A percentile compares a stretch with the other conserved stretches of the same genome.
phyloP scores from a whole-genome alignment of 2,888 invertebrate genomes.

The Clistopyga incitator region DNA sequence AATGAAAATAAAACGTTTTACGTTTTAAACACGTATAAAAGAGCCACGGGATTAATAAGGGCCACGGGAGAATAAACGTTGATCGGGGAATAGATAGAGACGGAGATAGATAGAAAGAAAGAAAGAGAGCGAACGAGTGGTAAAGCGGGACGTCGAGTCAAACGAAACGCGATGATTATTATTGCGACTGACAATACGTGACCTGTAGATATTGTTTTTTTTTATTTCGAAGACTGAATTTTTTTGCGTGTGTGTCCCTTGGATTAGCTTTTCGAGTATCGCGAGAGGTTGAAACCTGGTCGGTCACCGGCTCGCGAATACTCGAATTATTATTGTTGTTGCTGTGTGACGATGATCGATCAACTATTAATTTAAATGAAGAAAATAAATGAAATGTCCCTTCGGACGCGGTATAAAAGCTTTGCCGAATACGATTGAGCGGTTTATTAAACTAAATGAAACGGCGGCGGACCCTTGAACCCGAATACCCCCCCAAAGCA shows the following conservation, averaged over 20 bases:
- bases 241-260: conserved; percentile 73
- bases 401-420: conserved; percentile 50
- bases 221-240: conserved; percentile 81
- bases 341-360: conserved; percentile 51
- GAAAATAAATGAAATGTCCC: conserved; percentile 15
- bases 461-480: conserved; percentile 76
- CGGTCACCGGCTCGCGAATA: conserved; percentile 46
- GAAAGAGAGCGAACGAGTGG: conserved; percentile 4
- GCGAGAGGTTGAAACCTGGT: conserved; percentile 47
- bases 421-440: conserved; percentile 64
- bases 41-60: conserved; percentile 15
- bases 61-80: too few species aligned
- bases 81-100: conserved; percentile 26
- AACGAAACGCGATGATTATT: conserved; percentile 63
- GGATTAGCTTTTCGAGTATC: conserved; percentile 51
- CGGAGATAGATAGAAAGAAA: conserved; percentile 1
- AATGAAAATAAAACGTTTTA: conserved; percentile 15
- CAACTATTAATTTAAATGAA: conserved; percentile 23
- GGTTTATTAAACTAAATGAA: conserved; percentile 42
- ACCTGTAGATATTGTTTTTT: conserved; percentile 71
- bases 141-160: conserved; percentile 61
- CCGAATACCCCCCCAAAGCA: conserved; percentile 72
- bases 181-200: conserved; percentile 77
- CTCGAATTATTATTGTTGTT: conserved; percentile 60
- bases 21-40: conserved; percentile 31